Base-by-base conservation (phyloP, 2,113 vertebrate genomes). In the Malurus melanocephalus region DNA sequence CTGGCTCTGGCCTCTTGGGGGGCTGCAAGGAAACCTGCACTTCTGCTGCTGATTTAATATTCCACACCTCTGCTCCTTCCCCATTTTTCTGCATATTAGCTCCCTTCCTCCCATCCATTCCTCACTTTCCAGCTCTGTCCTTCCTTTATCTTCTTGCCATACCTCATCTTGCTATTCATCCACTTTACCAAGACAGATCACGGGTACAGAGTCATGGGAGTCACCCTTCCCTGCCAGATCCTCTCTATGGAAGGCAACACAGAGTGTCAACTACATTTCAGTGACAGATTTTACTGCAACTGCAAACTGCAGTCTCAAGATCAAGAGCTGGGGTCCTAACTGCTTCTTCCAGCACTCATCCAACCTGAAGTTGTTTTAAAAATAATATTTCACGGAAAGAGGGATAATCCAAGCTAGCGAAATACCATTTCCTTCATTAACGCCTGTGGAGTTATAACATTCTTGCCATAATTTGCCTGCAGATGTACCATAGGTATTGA, bases 401-500 rank as follows among this genome's bases (percentile, higher is more conserved):
- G 18, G 19, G 32, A n/a, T 15, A 74, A 64, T 6, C 28, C 52
- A 48, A 85, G 64, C 11, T 42, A 83, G 45, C 5, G 87, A 92
- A 91, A 74, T 16, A 59, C 38, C 9, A 38, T 88, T 96, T 94
- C 68, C 49, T 85, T 32, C 69, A 68, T 42, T 65, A 75, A 72
- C 51, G 69, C 28, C 49, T 27, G 33, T 24, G 33, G 42, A 65
- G 65, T 55, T 71, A 14, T 5, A 89, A 77, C 46, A 42, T 67
- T 78, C 45, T 83, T 77, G 67, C 67, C 60, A 76, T 52, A 20
- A 77, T 86, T 66, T 91, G 82, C 79, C 51, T 85, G 85, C 85
- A 93, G 93, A 94, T 89, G 89, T 83, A 65, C 40, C 0, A 1
- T 61, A 93, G 88, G 85, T 91, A 91, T 52, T 80, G 65, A 88